Conservation (phyloP, 2,888 invertebrate species). For the Phyto melanocephala region DNA sequence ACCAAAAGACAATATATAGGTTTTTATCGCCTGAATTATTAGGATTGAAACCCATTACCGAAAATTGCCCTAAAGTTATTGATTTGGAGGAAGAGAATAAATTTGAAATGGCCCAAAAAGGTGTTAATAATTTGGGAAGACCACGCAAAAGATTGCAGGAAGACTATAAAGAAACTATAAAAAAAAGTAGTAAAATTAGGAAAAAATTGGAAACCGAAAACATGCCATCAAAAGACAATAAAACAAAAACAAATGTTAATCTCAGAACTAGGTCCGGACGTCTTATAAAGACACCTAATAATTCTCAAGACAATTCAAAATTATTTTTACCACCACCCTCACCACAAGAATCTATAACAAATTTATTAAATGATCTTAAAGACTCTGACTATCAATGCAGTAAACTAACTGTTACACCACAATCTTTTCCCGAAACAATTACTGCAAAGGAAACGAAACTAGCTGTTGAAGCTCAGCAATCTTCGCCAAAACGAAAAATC, state of each 20-base stretch:
- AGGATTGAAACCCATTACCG: conserved; percentile 65
- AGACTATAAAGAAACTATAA: not conserved
- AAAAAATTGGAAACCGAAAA: conserved; percentile 25
- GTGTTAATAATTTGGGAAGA: conserved; percentile 67
- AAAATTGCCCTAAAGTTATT: not conserved
- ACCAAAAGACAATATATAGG: conserved; percentile 75
- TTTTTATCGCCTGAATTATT: conserved; percentile 73
- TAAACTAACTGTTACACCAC: conserved; percentile 45
- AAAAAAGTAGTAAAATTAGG: conserved; percentile 23
- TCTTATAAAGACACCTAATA: conserved; percentile 20
- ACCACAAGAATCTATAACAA: conserved; percentile 67
- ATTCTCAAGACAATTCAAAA: not conserved
- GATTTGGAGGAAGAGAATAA: conserved; percentile 8
- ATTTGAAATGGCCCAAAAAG: not conserved
- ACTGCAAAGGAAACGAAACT: not conserved
- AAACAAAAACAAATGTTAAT: not conserved
- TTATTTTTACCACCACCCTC: conserved; percentile 31
- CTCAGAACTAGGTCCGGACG: conserved; percentile 55
- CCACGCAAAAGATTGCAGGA: conserved; percentile 67
- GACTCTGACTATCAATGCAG: conserved; percentile 33
- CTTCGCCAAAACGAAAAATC: conserved; percentile 67
- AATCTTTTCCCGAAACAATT: not conserved
- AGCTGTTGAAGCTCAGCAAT: not conserved
- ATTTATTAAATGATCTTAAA: conserved; percentile 71
- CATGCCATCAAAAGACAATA: not conserved